Conservation (phyloP, 2,113 vertebrate genomes). For the Corydoras sp. region DNA sequence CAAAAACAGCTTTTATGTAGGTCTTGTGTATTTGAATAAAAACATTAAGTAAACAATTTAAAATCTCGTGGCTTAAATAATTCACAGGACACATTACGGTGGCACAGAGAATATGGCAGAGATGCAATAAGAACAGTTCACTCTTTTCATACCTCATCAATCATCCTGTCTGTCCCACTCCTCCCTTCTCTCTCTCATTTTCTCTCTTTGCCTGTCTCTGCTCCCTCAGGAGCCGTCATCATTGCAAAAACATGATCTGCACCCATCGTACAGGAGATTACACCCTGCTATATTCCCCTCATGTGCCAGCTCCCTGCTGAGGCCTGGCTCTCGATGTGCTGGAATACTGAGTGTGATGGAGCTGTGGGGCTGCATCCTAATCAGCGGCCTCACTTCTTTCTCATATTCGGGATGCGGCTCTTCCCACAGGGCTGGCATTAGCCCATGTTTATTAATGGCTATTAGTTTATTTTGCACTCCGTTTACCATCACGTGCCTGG, state of each 20-base stretch:
- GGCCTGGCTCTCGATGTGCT: conserved; percentile 23
- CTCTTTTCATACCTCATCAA: conserved; percentile 11
- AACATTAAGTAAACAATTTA: neutral
- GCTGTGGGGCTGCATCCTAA: conserved; percentile 49
- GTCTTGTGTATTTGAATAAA: no score
- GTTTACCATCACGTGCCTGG: conserved; percentile 14
- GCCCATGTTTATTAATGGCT: conserved; percentile 36
- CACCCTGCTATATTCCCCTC: conserved; percentile 61
- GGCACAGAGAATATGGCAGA: conserved; percentile 6
- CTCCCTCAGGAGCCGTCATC: conserved; percentile 54
- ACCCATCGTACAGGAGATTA: conserved; percentile 64
- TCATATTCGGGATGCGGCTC: conserved; percentile 8
- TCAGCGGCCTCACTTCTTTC: conserved; percentile 29
- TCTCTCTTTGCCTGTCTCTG: conserved; percentile 36
- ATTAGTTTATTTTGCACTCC: conserved; percentile 31
- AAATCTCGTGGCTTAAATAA: neutral
- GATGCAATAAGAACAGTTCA: conserved; percentile 21
- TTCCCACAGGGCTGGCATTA: conserved; percentile 16
- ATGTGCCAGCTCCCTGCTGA: conserved; percentile 49
- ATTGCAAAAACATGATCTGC: conserved; percentile 65
- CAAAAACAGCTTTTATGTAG: no score
- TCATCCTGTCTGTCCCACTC: conserved; percentile 3
- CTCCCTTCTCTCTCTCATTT: conserved; percentile 2
- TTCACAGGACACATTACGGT: neutral
- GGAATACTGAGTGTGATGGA: conserved; percentile 54